phyloP scores from a whole-genome alignment of 1,140 invertebrate genomes.

The Ostrea denselamellosa region DNA sequence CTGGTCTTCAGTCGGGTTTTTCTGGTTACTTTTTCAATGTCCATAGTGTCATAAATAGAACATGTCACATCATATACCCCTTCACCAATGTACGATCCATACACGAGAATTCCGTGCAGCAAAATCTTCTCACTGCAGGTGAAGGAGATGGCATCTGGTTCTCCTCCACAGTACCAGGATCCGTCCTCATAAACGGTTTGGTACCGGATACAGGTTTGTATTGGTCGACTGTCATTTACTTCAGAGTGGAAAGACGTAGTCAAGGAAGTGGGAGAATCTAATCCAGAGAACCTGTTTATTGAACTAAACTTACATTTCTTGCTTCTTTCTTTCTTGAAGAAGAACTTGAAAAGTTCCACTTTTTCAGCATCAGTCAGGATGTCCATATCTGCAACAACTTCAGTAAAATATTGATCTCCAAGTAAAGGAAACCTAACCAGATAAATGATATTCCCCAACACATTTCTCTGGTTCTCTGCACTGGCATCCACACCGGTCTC shows the following conservation, averaged over 20 bases:
- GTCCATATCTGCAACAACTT: conserved; percentile 58
- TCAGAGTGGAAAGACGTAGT: conserved; percentile 46
- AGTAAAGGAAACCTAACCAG: conserved; percentile 62
- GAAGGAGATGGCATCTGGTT: conserved; percentile 61
- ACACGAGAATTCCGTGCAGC: conserved; percentile 60
- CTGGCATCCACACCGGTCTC: conserved; percentile 52
- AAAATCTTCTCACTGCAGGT: conserved; percentile 52
- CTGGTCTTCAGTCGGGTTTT: conserved; percentile 56
- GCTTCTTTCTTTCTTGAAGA: conserved; percentile 56
- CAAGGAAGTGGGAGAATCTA: conserved; percentile 30
- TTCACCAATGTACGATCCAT: conserved; percentile 63
- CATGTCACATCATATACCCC: conserved; percentile 60
- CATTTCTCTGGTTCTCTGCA: conserved; percentile 54
- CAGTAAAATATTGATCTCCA: conserved; percentile 59
- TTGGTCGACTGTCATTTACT: conserved; percentile 49
- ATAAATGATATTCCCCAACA: conserved; percentile 59
- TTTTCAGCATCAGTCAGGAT: conserved; percentile 62
- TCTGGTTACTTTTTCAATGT: conserved; percentile 47
- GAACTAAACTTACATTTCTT: conserved; percentile 48
- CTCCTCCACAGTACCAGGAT: conserved; percentile 62
- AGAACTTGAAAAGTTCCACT: conserved; percentile 63
- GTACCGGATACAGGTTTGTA: conserved; percentile 62
- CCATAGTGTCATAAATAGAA: conserved; percentile 55
- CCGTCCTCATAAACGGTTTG: conserved; percentile 59
- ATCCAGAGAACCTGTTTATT: conserved; percentile 44